Conservation (phyloP, 2,888 invertebrate genomes). For the Drosophila anomelani region DNA sequence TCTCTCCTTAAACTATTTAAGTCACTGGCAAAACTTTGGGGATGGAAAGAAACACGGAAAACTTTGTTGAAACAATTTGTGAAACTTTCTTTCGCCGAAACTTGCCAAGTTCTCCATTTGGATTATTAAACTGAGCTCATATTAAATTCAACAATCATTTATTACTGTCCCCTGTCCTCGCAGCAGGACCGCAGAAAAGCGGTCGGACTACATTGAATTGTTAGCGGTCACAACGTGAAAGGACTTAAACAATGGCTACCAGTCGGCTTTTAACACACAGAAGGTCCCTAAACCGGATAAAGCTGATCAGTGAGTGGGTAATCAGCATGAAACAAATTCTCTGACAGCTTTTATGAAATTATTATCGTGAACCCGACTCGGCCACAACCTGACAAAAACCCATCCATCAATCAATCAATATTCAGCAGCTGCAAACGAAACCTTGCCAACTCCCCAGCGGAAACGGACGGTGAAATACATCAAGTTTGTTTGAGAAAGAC, state of each 20-base stretch:
- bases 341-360: constrained; percentile 20
- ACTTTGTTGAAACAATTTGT: constrained; percentile 14
- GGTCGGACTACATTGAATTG: constrained; percentile 7
- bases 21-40: constrained; percentile 16
- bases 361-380: constrained; percentile 6
- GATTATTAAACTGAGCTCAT: constrained; percentile 27
- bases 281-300: constrained; percentile 1
- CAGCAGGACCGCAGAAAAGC: constrained; percentile 15
- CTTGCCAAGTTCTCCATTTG: constrained; percentile 11
- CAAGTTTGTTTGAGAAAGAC: constrained; percentile 24
- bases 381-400: constrained; percentile 10
- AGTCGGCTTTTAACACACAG: constrained; percentile 15
- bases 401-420: constrained; percentile 40
- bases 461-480: constrained; percentile 22
- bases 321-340: constrained; percentile 22
- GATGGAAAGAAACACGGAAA: neutral
- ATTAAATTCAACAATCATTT: constrained; percentile 33
- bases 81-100: constrained; percentile 18
- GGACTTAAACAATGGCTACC: neutral
- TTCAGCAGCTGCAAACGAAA: constrained; percentile 19
- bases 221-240: constrained; percentile 1
- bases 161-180: constrained; percentile 6
- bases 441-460: constrained; percentile 34
- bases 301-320: constrained; percentile 6
- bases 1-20: constrained; percentile 12